Conservation (phyloP, 2,888 invertebrate genomes). For the Ditylenchus weischeri region DNA sequence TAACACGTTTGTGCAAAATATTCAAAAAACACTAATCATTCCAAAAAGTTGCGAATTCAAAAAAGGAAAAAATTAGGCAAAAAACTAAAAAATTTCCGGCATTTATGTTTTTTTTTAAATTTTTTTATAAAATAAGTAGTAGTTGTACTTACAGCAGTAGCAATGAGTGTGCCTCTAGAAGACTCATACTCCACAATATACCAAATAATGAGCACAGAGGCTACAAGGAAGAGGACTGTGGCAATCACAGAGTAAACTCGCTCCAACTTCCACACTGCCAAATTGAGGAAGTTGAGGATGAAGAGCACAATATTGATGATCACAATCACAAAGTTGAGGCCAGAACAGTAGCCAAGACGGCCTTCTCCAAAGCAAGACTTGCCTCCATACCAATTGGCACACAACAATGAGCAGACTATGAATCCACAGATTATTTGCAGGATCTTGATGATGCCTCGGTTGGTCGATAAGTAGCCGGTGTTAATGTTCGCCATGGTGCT, state of each 20-base stretch:
- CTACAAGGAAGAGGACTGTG: conserved; percentile 34
- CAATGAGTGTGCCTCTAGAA: conserved; percentile 39
- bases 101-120: no score
- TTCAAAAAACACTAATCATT: no score
- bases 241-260: conserved; percentile 35
- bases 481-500: conserved; percentile 29
- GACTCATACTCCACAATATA: conserved; percentile 42
- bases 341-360: conserved; percentile 30
- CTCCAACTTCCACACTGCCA: conserved; percentile 42
- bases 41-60: no score
- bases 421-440: conserved; percentile 48
- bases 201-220: conserved; percentile 33
- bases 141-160: conserved; percentile 24
- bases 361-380: conserved; percentile 36
- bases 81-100: not conserved
- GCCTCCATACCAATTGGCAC: conserved; percentile 42
- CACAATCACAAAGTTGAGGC: conserved; percentile 37
- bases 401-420: conserved; percentile 52
- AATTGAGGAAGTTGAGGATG: conserved; percentile 50
- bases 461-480: conserved; percentile 32
- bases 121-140: no score
- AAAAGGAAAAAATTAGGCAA: no score
- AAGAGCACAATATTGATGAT: conserved; percentile 41
- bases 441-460: conserved; percentile 47
- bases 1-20: no score